Percentiles rank a stretch among this genome's conserved stretches.
Conservation (phyloP, 2,113 vertebrate genomes). For the Elanus axillaris region DNA sequence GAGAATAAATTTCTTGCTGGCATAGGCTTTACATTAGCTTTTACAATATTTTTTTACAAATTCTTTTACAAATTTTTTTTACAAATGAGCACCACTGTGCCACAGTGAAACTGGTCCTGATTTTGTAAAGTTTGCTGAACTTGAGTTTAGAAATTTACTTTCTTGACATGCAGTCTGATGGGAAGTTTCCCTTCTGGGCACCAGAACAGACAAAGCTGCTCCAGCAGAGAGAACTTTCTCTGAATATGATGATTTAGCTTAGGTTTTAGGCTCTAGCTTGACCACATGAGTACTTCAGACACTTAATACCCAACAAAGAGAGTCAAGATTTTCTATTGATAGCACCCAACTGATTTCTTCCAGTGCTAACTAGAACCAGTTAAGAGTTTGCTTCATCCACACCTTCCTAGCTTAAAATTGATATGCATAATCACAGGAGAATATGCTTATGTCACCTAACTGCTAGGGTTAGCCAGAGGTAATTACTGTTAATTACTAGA, state of each 20-base stretch:
- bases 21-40: background rate
- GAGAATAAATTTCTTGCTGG: background rate
- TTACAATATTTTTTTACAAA: too few relatives aligned
- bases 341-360: background rate
- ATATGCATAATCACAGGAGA: background rate
- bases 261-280: background rate
- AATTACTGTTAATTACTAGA: background rate
- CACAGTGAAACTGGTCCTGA: background rate
- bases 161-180: background rate
- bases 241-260: background rate
- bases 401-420: background rate
- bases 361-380: background rate
- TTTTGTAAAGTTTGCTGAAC: background rate
- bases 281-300: background rate
- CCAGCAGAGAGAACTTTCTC: background rate
- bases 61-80: too few relatives aligned
- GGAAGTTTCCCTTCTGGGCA: background rate
- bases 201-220: background rate
- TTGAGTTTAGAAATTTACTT: background rate
- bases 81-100: background rate
- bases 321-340: background rate
- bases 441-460: background rate
- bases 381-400: background rate
- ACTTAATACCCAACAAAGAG: background rate
- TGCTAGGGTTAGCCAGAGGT: background rate